These are phyloP conservation scores for Neosilurus hyrtlii DNA, from an alignment of 2,797 vertebrate species.

Conservation along the genomic window DNA sequence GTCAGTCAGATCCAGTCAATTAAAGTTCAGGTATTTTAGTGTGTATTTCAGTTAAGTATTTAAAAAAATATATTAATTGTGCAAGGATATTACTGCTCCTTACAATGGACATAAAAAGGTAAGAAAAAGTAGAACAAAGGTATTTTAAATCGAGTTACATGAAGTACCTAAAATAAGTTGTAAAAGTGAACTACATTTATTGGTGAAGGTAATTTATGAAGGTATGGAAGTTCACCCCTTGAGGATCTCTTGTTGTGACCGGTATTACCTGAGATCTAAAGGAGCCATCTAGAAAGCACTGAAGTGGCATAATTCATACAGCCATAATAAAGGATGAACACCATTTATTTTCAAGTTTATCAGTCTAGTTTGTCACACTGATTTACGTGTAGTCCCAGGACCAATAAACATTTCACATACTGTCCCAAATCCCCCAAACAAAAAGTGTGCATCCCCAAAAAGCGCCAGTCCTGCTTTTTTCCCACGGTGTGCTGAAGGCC, in stretches of 20 bases:
- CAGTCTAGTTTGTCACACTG: not conserved
- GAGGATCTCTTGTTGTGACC: not conserved
- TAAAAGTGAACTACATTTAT: not conserved
- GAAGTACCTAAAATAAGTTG: not conserved
- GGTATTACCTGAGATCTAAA: not conserved
- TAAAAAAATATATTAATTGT: not conserved
- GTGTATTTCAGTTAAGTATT: not conserved
- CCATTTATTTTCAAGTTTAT: not conserved
- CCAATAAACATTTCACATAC: not conserved
- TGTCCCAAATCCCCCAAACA: slow-evolving; percentile 11
- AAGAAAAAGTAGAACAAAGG: not conserved
- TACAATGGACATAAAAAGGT: not conserved
- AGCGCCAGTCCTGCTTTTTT: slow-evolving; percentile 64
- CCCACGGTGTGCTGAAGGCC: slow-evolving; percentile 81
- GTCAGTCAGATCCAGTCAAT: not conserved
- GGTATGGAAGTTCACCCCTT: not conserved
- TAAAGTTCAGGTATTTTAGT: not conserved
- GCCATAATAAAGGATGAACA: not conserved
- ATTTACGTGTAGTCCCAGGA: not conserved
- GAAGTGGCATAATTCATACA: not conserved
- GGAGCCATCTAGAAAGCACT: not conserved
- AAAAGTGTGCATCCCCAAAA: slow-evolving; percentile 2
- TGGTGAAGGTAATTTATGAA: not conserved
- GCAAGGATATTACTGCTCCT: not conserved
- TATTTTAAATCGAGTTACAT: not conserved